Evolutionary conservation across 1,140 invertebrate species (phyloP).

Genomic region (Tyrophagus putrescentiae): DNA sequence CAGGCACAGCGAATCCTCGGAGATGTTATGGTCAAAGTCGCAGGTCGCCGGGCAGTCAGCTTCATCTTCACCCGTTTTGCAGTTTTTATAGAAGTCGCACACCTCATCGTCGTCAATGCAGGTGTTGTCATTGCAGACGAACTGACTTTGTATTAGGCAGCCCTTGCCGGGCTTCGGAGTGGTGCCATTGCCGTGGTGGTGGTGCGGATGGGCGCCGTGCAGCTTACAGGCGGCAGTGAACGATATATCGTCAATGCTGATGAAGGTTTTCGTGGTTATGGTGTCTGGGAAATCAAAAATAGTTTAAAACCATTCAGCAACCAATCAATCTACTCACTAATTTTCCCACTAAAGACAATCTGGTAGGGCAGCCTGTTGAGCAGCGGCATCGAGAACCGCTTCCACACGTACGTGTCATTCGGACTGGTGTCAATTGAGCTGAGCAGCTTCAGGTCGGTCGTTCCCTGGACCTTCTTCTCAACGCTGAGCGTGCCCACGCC

Average conservation of each 20-base stretch:
- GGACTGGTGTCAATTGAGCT: background rate
- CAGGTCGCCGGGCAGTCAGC: constrained; percentile 25
- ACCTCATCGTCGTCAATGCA: constrained; percentile 21
- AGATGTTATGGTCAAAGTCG: constrained; percentile 25
- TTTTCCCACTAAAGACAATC: background rate
- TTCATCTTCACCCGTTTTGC: constrained; percentile 26
- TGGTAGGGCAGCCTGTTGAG: background rate
- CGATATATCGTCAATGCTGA: constrained; percentile 28
- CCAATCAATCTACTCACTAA: too few species aligned
- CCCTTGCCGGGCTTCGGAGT: constrained; percentile 21
- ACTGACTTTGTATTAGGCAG: constrained; percentile 18
- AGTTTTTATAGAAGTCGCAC: constrained; percentile 28
- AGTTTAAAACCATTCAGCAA: too few species aligned
- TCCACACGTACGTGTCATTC: constrained; percentile 5
- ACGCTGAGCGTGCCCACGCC: constrained; percentile 22
- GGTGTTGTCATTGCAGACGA: constrained; percentile 26
- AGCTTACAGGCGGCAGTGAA: constrained; percentile 23
- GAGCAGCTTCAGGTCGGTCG: background rate
- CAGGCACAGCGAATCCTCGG: background rate
- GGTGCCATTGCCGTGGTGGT: constrained; percentile 21
- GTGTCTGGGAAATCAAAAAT: background rate
- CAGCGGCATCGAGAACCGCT: background rate
- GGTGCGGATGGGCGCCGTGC: constrained; percentile 8
- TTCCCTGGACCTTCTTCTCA: background rate
- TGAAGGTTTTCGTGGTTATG: constrained; percentile 7